Conservation (phyloP, 2,797 vertebrate species). For the Argyrosomus regius region DNA sequence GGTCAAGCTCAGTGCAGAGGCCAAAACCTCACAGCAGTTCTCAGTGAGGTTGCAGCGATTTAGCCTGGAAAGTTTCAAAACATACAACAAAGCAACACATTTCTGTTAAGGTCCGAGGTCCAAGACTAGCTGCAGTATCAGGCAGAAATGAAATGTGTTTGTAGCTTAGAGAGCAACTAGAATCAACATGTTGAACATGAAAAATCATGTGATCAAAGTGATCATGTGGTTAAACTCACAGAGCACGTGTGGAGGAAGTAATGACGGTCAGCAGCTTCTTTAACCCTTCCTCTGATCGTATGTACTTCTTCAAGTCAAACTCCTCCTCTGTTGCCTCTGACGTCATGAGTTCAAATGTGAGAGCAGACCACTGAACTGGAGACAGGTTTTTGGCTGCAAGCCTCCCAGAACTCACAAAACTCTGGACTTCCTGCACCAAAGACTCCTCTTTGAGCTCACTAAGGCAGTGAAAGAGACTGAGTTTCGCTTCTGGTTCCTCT, state of each 20-base stretch:
- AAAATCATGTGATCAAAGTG: not conserved
- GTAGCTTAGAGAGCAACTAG: not conserved
- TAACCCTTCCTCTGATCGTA: slow-evolving; percentile 62
- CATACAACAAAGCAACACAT: not conserved
- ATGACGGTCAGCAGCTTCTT: slow-evolving; percentile 60
- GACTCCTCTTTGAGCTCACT: slow-evolving; percentile 63
- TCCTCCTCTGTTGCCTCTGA: slow-evolving; percentile 52
- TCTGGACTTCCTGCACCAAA: slow-evolving; percentile 64
- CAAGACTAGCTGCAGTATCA: not conserved
- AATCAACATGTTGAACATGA: not conserved
- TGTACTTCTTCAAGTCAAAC: slow-evolving; percentile 68
- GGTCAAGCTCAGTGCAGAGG: slow-evolving; percentile 35
- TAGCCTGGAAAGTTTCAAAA: slow-evolving; percentile 29
- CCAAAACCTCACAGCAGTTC: slow-evolving; percentile 48
- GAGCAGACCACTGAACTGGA: slow-evolving; percentile 63
- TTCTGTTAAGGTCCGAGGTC: not conserved
- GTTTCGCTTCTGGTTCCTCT: slow-evolving; percentile 52
- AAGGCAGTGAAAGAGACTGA: slow-evolving; percentile 69
- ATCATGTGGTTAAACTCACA: slow-evolving; percentile 41
- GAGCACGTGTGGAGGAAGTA: slow-evolving; percentile 50
- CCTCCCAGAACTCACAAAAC: slow-evolving; percentile 51
- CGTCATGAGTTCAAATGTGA: slow-evolving; percentile 65
- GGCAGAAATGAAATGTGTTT: not conserved
- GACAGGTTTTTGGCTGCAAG: slow-evolving; percentile 42
- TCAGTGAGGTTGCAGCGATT: slow-evolving; percentile 57